Evolutionary conservation across 1,140 invertebrate species (phyloP).

Genomic region (Holotrichia oblita): DNA sequence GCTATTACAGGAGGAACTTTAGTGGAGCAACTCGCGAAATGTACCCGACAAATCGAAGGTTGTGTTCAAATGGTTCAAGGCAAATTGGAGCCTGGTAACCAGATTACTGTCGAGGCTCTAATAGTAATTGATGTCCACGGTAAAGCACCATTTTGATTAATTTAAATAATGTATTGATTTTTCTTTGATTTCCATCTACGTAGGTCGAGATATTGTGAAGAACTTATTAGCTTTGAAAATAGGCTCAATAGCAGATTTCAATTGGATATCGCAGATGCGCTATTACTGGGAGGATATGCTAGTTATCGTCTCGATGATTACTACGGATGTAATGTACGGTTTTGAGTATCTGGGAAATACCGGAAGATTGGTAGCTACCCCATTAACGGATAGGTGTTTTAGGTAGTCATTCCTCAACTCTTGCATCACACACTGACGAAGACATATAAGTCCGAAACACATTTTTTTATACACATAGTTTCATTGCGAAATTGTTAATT

Average conservation of each 20-base stretch:
- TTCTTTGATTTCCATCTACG: background rate
- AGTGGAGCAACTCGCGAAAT: slow-evolving; percentile 71
- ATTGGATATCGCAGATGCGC: slow-evolving; percentile 92
- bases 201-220: slow-evolving; percentile 86
- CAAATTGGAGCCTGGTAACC: slow-evolving; percentile 77
- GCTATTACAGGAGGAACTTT: slow-evolving; percentile 72
- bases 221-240: slow-evolving; percentile 74
- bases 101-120: slow-evolving; percentile 85
- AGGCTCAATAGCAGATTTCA: slow-evolving; percentile 78
- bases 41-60: slow-evolving; percentile 83
- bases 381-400: slow-evolving; percentile 87
- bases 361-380: slow-evolving; percentile 82
- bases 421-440: no score
- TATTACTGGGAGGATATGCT: slow-evolving; percentile 87
- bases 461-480: no score
- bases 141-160: no score
- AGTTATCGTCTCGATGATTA: slow-evolving; percentile 74
- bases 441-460: no score
- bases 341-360: slow-evolving; percentile 93
- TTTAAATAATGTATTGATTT: background rate
- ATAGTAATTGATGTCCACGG: slow-evolving; percentile 95
- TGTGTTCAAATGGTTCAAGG: slow-evolving; percentile 84
- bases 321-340: slow-evolving; percentile 78
- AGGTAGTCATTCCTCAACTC: slow-evolving; percentile 66
- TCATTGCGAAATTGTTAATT: background rate